These are phyloP conservation scores for Elysia crispata DNA, from an alignment of 2,888 invertebrate genomes.

Conservation along the genomic window DNA sequence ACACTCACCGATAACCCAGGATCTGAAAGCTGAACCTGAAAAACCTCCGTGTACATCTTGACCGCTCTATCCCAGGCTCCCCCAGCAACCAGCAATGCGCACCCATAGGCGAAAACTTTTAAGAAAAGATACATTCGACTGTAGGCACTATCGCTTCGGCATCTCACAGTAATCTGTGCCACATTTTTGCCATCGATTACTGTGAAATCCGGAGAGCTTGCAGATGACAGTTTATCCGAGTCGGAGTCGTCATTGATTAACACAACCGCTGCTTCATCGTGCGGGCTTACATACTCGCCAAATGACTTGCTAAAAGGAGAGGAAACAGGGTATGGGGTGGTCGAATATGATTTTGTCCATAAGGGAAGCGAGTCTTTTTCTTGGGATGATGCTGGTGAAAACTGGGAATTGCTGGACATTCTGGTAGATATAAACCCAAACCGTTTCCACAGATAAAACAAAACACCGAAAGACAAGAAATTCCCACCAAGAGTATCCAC, in stretches of 20 bases:
- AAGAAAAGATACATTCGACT: slow-evolving; percentile 63
- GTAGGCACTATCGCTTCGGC: slow-evolving; percentile 35
- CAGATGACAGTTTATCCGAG: background rate
- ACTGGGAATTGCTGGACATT: no score
- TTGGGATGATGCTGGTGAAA: slow-evolving; percentile 42
- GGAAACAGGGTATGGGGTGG: no score
- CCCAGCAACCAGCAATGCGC: slow-evolving; percentile 59
- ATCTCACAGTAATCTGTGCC: background rate
- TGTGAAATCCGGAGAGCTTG: background rate
- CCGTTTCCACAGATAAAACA: slow-evolving; percentile 46
- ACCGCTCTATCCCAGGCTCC: slow-evolving; percentile 65
- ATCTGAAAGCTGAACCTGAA: slow-evolving; percentile 57
- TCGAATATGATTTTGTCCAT: background rate
- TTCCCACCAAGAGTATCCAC: slow-evolving; percentile 45
- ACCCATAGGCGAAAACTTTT: slow-evolving; percentile 62
- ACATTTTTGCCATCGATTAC: slow-evolving; percentile 23
- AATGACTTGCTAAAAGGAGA: no score
- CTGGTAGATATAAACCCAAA: slow-evolving; percentile 2
- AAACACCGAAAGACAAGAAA: slow-evolving; percentile 47
- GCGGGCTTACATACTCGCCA: no score
- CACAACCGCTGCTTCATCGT: no score
- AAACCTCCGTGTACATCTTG: slow-evolving; percentile 57
- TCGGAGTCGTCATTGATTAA: no score
- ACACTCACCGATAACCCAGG: slow-evolving; percentile 57
- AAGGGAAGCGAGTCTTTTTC: background rate